Evolutionary conservation across 2,113 vertebrate species (phyloP), one percentile per base, ranked within the genome.

Genomic region (Ellobius talpinus): DNA sequence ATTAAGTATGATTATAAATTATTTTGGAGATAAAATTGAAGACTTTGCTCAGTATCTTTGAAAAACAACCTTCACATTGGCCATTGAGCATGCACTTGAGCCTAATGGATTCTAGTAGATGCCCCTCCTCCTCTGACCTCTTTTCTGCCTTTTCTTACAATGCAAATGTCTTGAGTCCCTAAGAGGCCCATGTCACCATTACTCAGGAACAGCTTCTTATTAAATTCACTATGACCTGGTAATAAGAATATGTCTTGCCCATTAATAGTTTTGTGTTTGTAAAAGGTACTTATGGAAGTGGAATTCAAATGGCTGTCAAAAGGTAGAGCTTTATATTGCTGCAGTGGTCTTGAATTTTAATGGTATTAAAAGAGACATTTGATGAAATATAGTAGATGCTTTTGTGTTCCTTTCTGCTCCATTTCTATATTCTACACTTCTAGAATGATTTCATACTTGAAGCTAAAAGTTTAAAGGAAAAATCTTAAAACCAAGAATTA

Each of bases 241-340:
- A 33, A 23, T 96, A 89, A 93, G 39, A 58, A 7, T 76, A 91
- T 24, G 19, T 17, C 21, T 82, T 77, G 11, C 10, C n/a, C 13
- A 31, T 14, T 88, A 66, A 23, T 89, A 82, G 74, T 79, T 86
- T 72, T 86, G 13, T 78, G 52, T 72, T 94, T 81, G 29, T 24
- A 87, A 90, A 78, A 88, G 66, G 4, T 58, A 90, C 68, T 77
- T 86, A 4, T 85, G 9, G 42, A 93, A 73, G 79, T 95, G 70
- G 90, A 76, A 21, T 87, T 79, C 50, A 85, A 95, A 78, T 14
- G 68, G 3, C 79, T 91, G 33, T 26, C 47, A 66, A 77, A 96
- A 79, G 36, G 1, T 84, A 39, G 14, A 92, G 61, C 77, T 92
- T 65, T 68, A 52, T 87, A 68, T 45, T 58, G 1, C 65, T n/a